phyloP scores from a whole-genome alignment of 2,888 invertebrate species.

The Ochropleura leucogaster region DNA sequence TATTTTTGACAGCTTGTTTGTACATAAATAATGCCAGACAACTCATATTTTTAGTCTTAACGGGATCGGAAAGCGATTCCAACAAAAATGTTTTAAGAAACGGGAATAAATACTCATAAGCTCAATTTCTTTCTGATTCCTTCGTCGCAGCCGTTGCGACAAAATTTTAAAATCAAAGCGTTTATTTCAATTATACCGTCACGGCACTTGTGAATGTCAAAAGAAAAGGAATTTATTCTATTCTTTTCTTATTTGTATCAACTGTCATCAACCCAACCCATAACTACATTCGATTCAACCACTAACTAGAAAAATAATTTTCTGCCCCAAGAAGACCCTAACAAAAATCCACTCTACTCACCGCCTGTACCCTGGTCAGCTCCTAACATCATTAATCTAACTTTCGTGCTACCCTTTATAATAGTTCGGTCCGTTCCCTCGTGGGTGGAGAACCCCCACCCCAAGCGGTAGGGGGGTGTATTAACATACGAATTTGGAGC shows the following conservation, averaged over 20 bases:
- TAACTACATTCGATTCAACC: too few relatives aligned
- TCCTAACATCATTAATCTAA: conserved; percentile 91
- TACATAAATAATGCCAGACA: neutral
- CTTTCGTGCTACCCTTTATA: conserved; percentile 91
- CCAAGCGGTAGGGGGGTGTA: conserved; percentile 75
- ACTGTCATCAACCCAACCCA: neutral
- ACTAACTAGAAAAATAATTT: neutral
- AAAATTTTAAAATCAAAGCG: too few relatives aligned
- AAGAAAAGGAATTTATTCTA: too few relatives aligned
- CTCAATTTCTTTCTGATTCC: neutral
- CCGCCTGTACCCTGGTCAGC: conserved; percentile 84
- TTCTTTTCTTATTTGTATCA: neutral
- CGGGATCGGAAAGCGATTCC: neutral
- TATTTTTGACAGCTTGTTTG: neutral
- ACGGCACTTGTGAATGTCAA: too few relatives aligned
- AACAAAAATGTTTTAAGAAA: neutral
- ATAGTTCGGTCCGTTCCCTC: conserved; percentile 89
- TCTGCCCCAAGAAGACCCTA: conserved; percentile 11
- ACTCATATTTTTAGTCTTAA: neutral
- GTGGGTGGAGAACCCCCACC: conserved; percentile 74
- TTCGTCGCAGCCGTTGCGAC: neutral
- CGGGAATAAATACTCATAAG: neutral
- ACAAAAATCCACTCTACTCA: conserved; percentile 61
- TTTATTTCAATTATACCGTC: too few relatives aligned
- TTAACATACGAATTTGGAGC: conserved; percentile 90